These are phyloP conservation scores for Trididemnum miniatum DNA, from an alignment of 23 tunicate genomes.

Conservation along the genomic window DNA sequence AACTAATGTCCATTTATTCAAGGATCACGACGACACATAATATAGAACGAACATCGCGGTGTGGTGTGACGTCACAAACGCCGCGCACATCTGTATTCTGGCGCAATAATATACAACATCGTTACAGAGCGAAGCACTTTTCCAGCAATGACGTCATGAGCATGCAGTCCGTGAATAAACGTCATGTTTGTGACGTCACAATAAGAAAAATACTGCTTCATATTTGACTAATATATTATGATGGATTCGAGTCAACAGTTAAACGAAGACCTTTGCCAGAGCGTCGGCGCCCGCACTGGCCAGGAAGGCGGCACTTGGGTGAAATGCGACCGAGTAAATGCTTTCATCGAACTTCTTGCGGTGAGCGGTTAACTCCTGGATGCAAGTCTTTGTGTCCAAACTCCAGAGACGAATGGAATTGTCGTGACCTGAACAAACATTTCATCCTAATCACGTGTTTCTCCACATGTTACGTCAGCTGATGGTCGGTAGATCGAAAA, in stretches of 20 bases:
- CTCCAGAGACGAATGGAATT: slow-evolving; percentile 89
- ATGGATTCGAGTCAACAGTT: not conserved
- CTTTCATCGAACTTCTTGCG: slow-evolving; percentile 91
- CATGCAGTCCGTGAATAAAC: not conserved
- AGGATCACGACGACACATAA: not conserved
- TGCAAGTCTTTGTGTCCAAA: slow-evolving; percentile 84
- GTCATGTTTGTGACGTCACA: slow-evolving; percentile 8
- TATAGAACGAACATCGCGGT: not conserved
- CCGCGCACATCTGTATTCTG: too few relatives aligned
- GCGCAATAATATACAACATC: not conserved
- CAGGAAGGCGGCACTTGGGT: slow-evolving; percentile 82
- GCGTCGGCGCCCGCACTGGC: slow-evolving; percentile 99
- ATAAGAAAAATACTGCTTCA: slow-evolving; percentile 24
- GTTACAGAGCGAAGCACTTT: not conserved
- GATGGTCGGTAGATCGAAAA: too few relatives aligned
- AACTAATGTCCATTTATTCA: not conserved
- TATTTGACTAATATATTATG: not conserved
- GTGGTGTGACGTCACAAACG: too few relatives aligned
- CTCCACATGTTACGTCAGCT: too few relatives aligned
- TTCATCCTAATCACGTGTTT: too few relatives aligned
- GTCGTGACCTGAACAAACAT: slow-evolving; percentile 63
- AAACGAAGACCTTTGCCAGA: slow-evolving; percentile 87
- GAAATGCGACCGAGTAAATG: slow-evolving; percentile 92
- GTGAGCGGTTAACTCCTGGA: slow-evolving; percentile 95
- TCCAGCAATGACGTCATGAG: not conserved